Evolutionary conservation across 1,140 invertebrate genomes (phyloP).

Genomic region (Drosophila fuyamai): DNA sequence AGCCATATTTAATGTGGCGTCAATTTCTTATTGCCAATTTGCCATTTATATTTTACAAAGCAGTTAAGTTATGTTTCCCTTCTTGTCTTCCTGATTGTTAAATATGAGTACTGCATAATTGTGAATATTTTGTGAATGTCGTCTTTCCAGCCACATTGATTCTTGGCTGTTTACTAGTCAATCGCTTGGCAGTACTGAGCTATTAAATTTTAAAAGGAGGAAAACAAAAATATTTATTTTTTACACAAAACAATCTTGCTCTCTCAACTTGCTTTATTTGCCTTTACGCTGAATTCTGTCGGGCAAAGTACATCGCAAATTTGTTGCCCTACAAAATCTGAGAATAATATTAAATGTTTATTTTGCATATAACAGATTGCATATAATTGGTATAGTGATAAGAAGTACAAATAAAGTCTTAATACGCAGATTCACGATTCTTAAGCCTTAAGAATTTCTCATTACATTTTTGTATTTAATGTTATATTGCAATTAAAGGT

Average conservation of each 20-base stretch:
- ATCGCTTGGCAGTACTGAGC: slow-evolving; percentile 9
- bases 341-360: not conserved
- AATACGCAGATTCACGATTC: not conserved
- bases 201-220: not conserved
- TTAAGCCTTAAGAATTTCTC: too few relatives aligned
- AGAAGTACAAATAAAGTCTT: not conserved
- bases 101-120: not conserved
- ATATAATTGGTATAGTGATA: not conserved
- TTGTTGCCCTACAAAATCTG: slow-evolving; percentile 5
- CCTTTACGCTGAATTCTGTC: not conserved
- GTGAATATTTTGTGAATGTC: slow-evolving; percentile 8
- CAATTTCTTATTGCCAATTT: slow-evolving; percentile 53
- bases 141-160: slow-evolving; percentile 1
- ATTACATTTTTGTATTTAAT: too few relatives aligned
- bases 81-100: slow-evolving; percentile 14
- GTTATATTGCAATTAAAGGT: too few relatives aligned
- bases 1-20: slow-evolving; percentile 48
- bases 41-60: slow-evolving; percentile 28
- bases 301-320: not conserved
- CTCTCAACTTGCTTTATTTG: slow-evolving; percentile 3
- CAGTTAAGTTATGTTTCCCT: slow-evolving; percentile 15
- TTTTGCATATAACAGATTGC: not conserved
- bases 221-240: not conserved
- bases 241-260: not conserved
- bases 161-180: slow-evolving; percentile 22